Percentiles rank a stretch among this genome's conserved stretches.
phyloP scores from a whole-genome alignment of 2,888 invertebrate species.

The Eilema depressum region DNA sequence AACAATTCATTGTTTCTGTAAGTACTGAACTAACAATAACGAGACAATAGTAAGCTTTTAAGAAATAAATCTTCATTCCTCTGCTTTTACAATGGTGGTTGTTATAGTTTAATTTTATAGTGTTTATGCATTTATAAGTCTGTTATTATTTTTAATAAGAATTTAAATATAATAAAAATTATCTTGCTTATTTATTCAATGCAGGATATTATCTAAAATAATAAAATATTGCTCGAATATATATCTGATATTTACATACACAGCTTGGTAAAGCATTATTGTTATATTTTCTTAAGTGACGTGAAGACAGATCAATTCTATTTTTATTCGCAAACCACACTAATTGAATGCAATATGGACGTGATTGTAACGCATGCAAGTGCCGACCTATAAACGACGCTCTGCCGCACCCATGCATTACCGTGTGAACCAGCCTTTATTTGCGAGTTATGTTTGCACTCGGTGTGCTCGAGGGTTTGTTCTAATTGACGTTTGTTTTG shows the following conservation, averaged over 20 bases:
- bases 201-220: too few species aligned
- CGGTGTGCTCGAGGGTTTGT: slow-evolving; percentile 63
- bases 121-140: not conserved
- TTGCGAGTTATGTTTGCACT: slow-evolving; percentile 62
- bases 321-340: slow-evolving; percentile 17
- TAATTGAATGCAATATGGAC: slow-evolving; percentile 28
- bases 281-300: not conserved
- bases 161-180: too few species aligned
- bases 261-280: not conserved
- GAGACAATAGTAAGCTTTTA: not conserved
- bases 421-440: slow-evolving; percentile 63
- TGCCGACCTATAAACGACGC: slow-evolving; percentile 55
- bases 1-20: not conserved
- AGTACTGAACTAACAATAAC: not conserved
- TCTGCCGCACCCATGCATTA: slow-evolving; percentile 52
- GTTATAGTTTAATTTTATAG: not conserved
- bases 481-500: slow-evolving; percentile 66
- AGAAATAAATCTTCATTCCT: not conserved
- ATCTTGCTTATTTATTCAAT: too few species aligned
- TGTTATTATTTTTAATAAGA: not conserved
- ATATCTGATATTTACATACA: not conserved
- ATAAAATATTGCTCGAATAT: too few species aligned
- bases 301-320: slow-evolving; percentile 11
- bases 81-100: not conserved
- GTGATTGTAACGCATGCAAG: slow-evolving; percentile 46